Base-by-base conservation (phyloP, 2,888 invertebrate species). In the Meandrusa payeni region DNA sequence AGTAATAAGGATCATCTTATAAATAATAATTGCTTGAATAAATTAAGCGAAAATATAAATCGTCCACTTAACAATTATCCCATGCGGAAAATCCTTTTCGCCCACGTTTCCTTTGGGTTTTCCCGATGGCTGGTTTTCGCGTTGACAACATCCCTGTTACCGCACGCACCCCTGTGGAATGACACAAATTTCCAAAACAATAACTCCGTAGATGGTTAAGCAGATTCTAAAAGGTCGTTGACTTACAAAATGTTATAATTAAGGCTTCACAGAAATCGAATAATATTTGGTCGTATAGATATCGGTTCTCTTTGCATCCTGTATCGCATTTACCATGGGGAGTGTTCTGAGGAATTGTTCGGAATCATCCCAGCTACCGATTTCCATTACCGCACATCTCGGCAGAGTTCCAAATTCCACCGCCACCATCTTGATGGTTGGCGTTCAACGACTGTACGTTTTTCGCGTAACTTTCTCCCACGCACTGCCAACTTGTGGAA, bases 121-220 rank as follows among this genome's bases (percentile, higher is more conserved):
- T 71, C 75, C 72, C 69, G 69, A 73, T 72, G 79, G 72, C 59
- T 73, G 70, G 68, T 61, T 78, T 73, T 66, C 70, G 64, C 67
- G 57, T 66, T 65, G 66, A 60, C 63, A 56, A 72, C 67, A 68
- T 57, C 61, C 57, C 58, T 58, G 59, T 59, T 56, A 57, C 55
- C 50, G 44, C 47, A 48, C 44, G 54, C 63, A 55, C 63, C 62
- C 59, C 49, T 52, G 61, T 65, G 61, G 64, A 61, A 59, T 57
- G 67, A 72, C 70, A 66, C 50, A 55, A 62, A 71, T 72, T 79
- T 78, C 76, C 73, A 69, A 74, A 72, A 75, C 69, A 69, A 68
- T 75, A 63, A 68, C 56, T 67, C 64, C 59, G 60, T 61, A 59
- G 49, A 41, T 50, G 50, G 44, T 34, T 34, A 40, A 52, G 57